Evolutionary conservation across 2,888 invertebrate genomes (phyloP).

Genomic region (Agrilus mali): DNA sequence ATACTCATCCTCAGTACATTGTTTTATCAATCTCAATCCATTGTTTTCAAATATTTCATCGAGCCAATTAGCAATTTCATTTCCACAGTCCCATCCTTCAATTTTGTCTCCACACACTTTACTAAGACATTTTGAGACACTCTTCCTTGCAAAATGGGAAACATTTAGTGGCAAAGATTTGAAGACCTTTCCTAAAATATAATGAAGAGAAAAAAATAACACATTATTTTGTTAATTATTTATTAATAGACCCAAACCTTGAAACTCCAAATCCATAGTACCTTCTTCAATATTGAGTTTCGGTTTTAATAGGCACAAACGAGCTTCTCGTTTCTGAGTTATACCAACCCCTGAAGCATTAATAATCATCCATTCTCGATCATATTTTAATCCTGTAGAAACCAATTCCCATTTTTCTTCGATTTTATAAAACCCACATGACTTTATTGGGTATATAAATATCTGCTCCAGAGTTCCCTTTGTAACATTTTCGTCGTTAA

Average conservation of each 20-base stretch:
- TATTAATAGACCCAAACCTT: constrained; percentile 35
- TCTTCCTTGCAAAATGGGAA: too few relatives aligned
- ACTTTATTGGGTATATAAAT: constrained; percentile 81
- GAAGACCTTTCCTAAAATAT: too few relatives aligned
- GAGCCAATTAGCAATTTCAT: constrained; percentile 70
- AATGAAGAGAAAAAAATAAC: too few relatives aligned
- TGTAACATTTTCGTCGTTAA: neutral
- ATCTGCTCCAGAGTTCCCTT: constrained; percentile 22
- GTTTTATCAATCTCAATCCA: constrained; percentile 57
- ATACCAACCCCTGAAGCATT: constrained; percentile 68
- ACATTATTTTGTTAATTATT: too few relatives aligned
- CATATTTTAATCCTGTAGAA: constrained; percentile 68
- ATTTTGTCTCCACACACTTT: constrained; percentile 78
- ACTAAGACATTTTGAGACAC: constrained; percentile 44
- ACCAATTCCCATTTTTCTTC: constrained; percentile 57
- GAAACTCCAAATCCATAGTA: constrained; percentile 44
- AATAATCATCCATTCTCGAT: constrained; percentile 90
- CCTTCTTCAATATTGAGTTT: constrained; percentile 46
- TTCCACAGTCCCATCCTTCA: constrained; percentile 73
- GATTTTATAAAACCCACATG: constrained; percentile 70
- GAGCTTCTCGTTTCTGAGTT: constrained; percentile 75
- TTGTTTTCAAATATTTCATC: constrained; percentile 54
- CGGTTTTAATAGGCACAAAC: constrained; percentile 69
- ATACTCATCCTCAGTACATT: constrained; percentile 28
- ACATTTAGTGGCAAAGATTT: too few relatives aligned